Evolutionary conservation across 1,140 invertebrate species (phyloP), one percentile per base, ranked within the genome.

Genomic region (Campodea augens): DNA sequence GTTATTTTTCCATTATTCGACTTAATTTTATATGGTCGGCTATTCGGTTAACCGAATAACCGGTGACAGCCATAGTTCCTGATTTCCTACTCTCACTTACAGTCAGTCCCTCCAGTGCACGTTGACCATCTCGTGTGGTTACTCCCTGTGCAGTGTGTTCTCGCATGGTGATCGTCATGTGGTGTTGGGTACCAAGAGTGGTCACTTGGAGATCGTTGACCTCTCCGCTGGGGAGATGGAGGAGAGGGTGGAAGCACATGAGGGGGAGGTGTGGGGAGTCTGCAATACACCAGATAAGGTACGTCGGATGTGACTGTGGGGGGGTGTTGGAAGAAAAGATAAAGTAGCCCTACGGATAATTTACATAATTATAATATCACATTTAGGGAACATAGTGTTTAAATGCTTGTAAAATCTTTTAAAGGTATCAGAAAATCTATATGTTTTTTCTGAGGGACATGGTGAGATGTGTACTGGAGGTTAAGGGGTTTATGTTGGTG

Each of bases 91-190:
- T 21, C 18, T 41, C 19, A 36, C 54, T 62, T 64, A 43, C 52
- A 83, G 81, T 52, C 63, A 74, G 2, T 81, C 77, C 7, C 70
- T 86, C 52, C 63, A 76, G 23, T 91, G 88, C 60, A 65, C 93
- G n/a, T 70, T 84, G 46, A 92, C 89, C 0, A 72, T 75, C 51
- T 66, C 73, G 51, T 74, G 64, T 40, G 68, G 71, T 42, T 81
- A 81, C 58, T 75, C 80, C 13, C 58, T 83, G 7, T 74, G 74
- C 47, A 69, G 77, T n/a, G 66, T 74, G 41, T 93, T 97, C 67
- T 80, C 81, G 5, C 86, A 89, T 19, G 91, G 90, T 27, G 91
- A 98, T 63, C 70, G 85, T 29, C 83, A 97, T 69, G 75, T 84
- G 32, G 67, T 98, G 40, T 72, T 86, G 41, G 93, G 90, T 24